phyloP scores from a whole-genome alignment of 2,113 vertebrate species.

The Zosterops pallidus region DNA sequence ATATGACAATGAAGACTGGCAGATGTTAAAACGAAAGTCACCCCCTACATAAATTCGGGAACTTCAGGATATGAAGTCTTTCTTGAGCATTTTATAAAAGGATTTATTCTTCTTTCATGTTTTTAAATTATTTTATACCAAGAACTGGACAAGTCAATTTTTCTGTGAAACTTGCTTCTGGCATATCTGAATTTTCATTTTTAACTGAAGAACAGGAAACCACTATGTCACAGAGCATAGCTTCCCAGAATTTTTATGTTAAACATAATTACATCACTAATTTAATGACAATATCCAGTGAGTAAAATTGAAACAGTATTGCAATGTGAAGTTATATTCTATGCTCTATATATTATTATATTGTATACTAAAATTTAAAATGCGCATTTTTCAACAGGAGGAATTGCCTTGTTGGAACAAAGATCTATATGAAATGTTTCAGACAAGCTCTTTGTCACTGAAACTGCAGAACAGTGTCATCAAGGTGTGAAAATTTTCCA shows the following conservation, averaged over 20 bases:
- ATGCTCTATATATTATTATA: neutral
- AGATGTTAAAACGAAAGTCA: constrained; percentile 10
- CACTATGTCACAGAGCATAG: neutral
- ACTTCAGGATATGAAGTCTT: neutral
- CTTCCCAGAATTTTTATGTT: neutral
- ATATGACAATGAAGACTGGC: neutral
- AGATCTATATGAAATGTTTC: neutral
- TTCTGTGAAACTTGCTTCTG: neutral
- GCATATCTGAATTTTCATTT: neutral
- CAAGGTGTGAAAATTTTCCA: neutral
- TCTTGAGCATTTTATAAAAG: neutral
- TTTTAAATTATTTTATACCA: neutral
- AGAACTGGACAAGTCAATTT: neutral
- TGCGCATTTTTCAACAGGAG: neutral
- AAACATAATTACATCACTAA: neutral
- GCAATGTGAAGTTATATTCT: neutral
- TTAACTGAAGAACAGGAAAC: neutral
- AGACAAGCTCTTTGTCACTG: neutral
- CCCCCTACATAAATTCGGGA: neutral
- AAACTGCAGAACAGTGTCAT: neutral
- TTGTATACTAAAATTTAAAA: neutral
- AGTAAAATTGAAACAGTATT: neutral
- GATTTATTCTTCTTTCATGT: neutral
- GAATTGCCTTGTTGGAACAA: neutral
- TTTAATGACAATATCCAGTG: neutral